Evolutionary conservation across 2,888 invertebrate species (phyloP).

Genomic region (Euplexia lucipara): DNA sequence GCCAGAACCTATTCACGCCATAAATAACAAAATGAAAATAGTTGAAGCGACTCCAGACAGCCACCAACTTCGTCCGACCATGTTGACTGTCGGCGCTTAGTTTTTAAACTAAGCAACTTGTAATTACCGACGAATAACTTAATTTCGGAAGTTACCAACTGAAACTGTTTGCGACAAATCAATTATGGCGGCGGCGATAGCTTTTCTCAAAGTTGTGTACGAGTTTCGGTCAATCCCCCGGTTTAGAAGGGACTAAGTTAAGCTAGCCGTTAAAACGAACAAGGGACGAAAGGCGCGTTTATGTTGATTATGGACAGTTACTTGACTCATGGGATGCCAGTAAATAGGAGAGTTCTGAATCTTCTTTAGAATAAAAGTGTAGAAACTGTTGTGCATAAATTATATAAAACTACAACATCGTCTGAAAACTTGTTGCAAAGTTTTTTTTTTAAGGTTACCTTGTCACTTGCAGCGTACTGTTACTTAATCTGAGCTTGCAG

Average conservation of each 20-base stretch:
- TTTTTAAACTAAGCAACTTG: constrained; percentile 49
- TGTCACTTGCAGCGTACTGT: background rate
- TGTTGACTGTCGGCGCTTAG: constrained; percentile 13
- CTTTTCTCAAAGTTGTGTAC: constrained; percentile 63
- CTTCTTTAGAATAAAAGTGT: background rate
- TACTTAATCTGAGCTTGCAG: background rate
- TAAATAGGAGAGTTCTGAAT: background rate
- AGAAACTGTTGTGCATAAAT: background rate
- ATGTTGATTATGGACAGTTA: constrained; percentile 14
- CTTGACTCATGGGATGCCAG: constrained; percentile 26
- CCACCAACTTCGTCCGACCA: constrained; percentile 2
- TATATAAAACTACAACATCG: background rate
- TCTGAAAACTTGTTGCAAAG: background rate
- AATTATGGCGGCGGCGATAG: constrained; percentile 64
- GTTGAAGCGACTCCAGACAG: constrained; percentile 10
- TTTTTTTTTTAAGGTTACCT: background rate
- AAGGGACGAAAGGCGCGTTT: constrained; percentile 57
- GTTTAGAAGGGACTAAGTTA: constrained; percentile 61
- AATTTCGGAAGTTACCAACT: constrained; percentile 50
- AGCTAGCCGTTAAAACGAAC: constrained; percentile 74
- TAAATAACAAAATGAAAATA: constrained; percentile 25
- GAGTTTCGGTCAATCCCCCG: constrained; percentile 67
- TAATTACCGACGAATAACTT: constrained; percentile 57
- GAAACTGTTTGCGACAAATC: constrained; percentile 65
- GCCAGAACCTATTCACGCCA: constrained; percentile 4